Evolutionary conservation across 2,113 vertebrate species (phyloP), one percentile per base, ranked within the genome.

Genomic region (Montifringilla adamsi): DNA sequence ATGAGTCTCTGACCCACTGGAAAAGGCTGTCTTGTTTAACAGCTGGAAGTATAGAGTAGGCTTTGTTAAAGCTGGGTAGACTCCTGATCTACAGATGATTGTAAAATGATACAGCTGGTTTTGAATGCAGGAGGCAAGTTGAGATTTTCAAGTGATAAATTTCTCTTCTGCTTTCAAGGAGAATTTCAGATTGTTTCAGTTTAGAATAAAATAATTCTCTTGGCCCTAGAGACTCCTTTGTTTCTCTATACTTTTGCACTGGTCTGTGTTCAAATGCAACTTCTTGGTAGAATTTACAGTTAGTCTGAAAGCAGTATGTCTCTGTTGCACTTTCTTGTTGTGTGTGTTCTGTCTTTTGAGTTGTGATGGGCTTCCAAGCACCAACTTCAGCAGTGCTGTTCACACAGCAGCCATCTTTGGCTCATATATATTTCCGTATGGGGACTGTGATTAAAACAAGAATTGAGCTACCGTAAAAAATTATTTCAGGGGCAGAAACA

Each of bases 1-100:
- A 56, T 60, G 44, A 94, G 72, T 41, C 35, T 39, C 39, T 86
- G 75, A 41, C 35, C 49, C 39, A 6, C 62, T 90, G 73, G 64
- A 87, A 88, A 70, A 88, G 62, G 35, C 84, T 85, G 41, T 66
- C 47, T 96, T 97, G 72, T 95, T 53, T 66, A 39, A 43, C 47
- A 78, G 50, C 50, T 94, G 16, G 37, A 75, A 62, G 64, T 64
- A 88, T 8, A 76, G 50, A 90, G 53, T 1, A 73, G 75, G 49
- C 92, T 86, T 79, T 81, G 89, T 90, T 89, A 84, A 75, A 88
- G 41, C 63, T 59, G 39, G 6, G 13, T 30, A 35, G 60, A 35
- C 39, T 91, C 58, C 84, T 91, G 60, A 59, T 81, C 44, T 84
- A 35, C 74, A 87, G 60, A 93, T 68, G 69, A 63, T 77, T 87